A percentile compares a stretch with the other conserved stretches of the same genome.
These are phyloP conservation scores for Drosophila ustulata DNA, from an alignment of 2,888 invertebrate species.

Conservation along the genomic window DNA sequence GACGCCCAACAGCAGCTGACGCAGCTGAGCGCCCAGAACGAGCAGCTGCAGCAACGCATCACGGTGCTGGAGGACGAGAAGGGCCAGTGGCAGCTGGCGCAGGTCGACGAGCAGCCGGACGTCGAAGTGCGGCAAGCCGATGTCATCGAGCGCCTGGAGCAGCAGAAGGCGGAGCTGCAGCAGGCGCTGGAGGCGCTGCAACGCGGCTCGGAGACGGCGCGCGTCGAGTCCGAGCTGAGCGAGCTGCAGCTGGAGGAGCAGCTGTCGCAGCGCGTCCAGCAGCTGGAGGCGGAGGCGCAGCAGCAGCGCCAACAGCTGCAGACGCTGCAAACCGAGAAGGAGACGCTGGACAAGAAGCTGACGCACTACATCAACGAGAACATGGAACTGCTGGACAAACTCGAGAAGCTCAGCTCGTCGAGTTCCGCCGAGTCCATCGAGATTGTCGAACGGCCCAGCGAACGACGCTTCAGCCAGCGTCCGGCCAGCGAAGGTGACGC, in stretches of 20 bases:
- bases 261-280: slow-evolving; percentile 85
- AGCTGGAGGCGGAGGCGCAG: slow-evolving; percentile 86
- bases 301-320: slow-evolving; percentile 82
- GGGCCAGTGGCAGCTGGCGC: slow-evolving; percentile 92
- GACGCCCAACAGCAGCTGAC: slow-evolving; percentile 90
- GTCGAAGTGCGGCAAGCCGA: slow-evolving; percentile 2
- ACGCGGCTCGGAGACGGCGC: slow-evolving; percentile 87
- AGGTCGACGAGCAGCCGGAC: slow-evolving; percentile 64
- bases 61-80: slow-evolving; percentile 96
- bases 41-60: slow-evolving; percentile 90
- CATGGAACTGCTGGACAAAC: slow-evolving; percentile 89
- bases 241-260: slow-evolving; percentile 93
- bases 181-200: slow-evolving; percentile 85
- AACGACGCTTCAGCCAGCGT: slow-evolving; percentile 67
- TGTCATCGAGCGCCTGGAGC: slow-evolving; percentile 75
- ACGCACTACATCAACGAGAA: slow-evolving; percentile 90
- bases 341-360: slow-evolving; percentile 87
- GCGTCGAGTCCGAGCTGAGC: slow-evolving; percentile 92
- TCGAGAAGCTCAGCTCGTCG: slow-evolving; percentile 90
- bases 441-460: slow-evolving; percentile 88
- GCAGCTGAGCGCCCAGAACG: slow-evolving; percentile 87
- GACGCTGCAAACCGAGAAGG: slow-evolving; percentile 87
- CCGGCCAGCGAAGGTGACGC: slow-evolving; percentile 58
- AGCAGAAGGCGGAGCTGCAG: slow-evolving; percentile 88
- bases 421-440: slow-evolving; percentile 92